Percentiles rank a stretch among this genome's conserved stretches.
These are phyloP conservation scores for Leuctra nigra DNA, from an alignment of 2,888 invertebrate species.

Conservation along the genomic window DNA sequence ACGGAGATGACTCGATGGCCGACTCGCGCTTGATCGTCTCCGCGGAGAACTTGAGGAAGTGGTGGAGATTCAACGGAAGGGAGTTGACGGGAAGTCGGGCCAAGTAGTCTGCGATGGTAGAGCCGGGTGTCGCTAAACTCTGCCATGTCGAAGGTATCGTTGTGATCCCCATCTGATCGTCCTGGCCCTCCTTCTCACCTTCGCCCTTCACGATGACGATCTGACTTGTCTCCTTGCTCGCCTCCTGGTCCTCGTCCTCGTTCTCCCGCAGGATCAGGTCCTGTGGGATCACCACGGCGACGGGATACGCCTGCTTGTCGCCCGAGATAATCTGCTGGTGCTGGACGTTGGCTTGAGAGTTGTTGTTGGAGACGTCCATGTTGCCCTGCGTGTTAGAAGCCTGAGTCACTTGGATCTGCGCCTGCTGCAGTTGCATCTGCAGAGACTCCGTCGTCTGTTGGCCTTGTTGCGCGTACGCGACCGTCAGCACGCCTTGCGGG, in stretches of 20 bases:
- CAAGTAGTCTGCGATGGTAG: conserved; percentile 46
- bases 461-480: conserved; percentile 59
- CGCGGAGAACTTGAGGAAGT: conserved; percentile 56
- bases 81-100: conserved; percentile 46
- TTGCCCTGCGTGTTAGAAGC: conserved; percentile 19
- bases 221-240: conserved; percentile 28
- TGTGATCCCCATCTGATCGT: conserved; percentile 35
- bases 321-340: conserved; percentile 1
- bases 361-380: conserved; percentile 27
- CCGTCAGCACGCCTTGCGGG: conserved; percentile 65
- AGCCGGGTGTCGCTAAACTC: conserved; percentile 44
- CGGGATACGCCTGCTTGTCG: conserved; percentile 33
- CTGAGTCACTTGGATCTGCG: conserved; percentile 20
- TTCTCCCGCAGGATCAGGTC: conserved; percentile 34
- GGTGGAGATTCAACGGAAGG: conserved; percentile 52
- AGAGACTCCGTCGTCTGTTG: conserved; percentile 46
- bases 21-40: conserved; percentile 48
- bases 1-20: conserved; percentile 42
- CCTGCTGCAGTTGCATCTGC: conserved; percentile 30
- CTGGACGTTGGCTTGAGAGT: conserved; percentile 17
- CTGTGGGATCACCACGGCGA: conserved; percentile 34
- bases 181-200: conserved; percentile 34
- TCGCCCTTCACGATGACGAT: conserved; percentile 24
- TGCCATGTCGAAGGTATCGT: conserved; percentile 50
- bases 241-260: conserved; percentile 39